phyloP scores from a whole-genome alignment of 2,113 vertebrate species.

The Sinocyclocheilus grahami region DNA sequence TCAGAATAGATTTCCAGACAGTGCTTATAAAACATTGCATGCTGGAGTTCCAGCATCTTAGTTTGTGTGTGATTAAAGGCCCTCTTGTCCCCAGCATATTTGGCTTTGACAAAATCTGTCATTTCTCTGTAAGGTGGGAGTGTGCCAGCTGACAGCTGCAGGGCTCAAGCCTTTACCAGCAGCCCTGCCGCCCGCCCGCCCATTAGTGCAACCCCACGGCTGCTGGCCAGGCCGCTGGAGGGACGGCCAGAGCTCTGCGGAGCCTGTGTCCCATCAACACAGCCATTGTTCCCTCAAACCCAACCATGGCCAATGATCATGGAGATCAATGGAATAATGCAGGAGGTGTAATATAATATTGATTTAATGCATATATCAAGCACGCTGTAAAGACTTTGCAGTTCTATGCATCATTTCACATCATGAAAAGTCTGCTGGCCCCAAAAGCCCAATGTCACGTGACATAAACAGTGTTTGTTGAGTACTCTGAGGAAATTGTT shows the following conservation, averaged over 20 bases:
- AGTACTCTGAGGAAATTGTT: too few relatives aligned
- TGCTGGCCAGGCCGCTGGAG: constrained; percentile 66
- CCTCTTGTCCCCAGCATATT: too few relatives aligned
- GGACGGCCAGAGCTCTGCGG: constrained; percentile 63
- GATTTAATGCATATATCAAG: constrained; percentile 8
- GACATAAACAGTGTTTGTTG: not conserved
- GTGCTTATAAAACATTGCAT: too few relatives aligned
- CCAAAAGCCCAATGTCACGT: not conserved
- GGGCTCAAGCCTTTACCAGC: constrained; percentile 67
- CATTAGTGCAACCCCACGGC: constrained; percentile 71
- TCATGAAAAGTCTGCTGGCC: not conserved
- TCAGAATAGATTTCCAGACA: too few relatives aligned
- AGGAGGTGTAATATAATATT: constrained; percentile 45
- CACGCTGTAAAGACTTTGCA: not conserved
- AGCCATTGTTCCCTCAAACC: constrained; percentile 66
- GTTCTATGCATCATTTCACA: not conserved
- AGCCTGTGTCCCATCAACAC: constrained; percentile 71
- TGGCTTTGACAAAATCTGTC: constrained; percentile 81
- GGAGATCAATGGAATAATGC: constrained; percentile 57
- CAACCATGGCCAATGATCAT: constrained; percentile 58
- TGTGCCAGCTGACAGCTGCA: constrained; percentile 88
- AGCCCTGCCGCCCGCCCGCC: constrained; percentile 60
- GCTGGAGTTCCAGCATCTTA: too few relatives aligned
- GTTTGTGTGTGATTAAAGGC: too few relatives aligned
- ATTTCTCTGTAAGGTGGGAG: constrained; percentile 81